A percentile compares a stretch with the other conserved stretches of the same genome.
Evolutionary conservation across 2,797 vertebrate species (phyloP).

Genomic region (Sylvia borin): DNA sequence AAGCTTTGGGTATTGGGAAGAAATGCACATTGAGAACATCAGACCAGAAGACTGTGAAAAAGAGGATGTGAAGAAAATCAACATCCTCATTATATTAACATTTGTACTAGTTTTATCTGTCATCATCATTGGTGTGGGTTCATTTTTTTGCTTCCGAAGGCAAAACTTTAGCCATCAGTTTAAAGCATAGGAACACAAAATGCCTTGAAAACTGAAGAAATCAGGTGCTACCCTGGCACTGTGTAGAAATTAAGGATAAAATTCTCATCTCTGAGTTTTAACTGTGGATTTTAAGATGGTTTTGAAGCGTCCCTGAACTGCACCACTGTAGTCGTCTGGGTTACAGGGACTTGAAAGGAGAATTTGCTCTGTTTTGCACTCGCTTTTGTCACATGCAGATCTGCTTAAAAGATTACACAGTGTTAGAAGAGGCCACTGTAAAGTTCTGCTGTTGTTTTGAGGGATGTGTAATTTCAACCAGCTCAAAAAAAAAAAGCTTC

Average conservation of each 20-base stretch:
- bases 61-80: constrained; percentile 70
- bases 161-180: constrained; percentile 75
- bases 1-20: constrained; percentile 75
- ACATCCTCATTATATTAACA: constrained; percentile 75
- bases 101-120: constrained; percentile 64
- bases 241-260: constrained; percentile 34
- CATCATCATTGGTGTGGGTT: constrained; percentile 65
- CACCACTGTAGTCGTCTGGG: neutral
- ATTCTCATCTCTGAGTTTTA: constrained; percentile 16
- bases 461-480: neutral
- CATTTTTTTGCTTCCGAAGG: constrained; percentile 71
- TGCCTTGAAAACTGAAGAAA: constrained; percentile 17
- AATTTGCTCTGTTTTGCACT: neutral
- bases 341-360: neutral
- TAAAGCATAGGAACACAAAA: constrained; percentile 71
- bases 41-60: constrained; percentile 84
- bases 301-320: neutral
- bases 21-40: constrained; percentile 78
- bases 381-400: neutral
- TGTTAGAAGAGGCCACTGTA: neutral
- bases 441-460: neutral
- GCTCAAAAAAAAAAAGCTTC: neutral
- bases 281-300: constrained; percentile 7
- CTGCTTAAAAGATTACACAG: neutral
- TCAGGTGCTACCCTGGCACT: constrained; percentile 20